These are phyloP conservation scores for Cryptotis parvus DNA, from an alignment of 2,113 vertebrate species.

Conservation along the genomic window DNA sequence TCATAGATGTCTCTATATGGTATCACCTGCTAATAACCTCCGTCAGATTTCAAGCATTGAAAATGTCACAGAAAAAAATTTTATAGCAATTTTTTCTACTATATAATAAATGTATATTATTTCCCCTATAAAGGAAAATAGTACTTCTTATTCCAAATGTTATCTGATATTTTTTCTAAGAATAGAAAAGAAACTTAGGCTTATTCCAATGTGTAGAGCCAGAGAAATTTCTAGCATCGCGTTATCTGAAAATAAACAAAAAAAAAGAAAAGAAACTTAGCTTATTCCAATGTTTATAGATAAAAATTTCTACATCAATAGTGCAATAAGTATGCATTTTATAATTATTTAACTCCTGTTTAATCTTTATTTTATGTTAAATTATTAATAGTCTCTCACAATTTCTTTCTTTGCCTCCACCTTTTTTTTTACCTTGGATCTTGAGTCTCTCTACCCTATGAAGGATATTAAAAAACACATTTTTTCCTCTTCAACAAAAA, in stretches of 20 bases:
- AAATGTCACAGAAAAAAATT: neutral
- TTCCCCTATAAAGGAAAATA: neutral
- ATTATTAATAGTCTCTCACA: neutral
- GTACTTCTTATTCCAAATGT: neutral
- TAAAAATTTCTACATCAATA: neutral
- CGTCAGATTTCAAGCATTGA: neutral
- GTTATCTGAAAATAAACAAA: too few relatives aligned
- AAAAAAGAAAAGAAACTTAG: too few relatives aligned
- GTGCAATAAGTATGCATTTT: neutral
- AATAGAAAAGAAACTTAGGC: neutral
- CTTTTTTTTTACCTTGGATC: too few relatives aligned
- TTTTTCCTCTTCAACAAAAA: neutral
- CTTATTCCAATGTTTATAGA: neutral
- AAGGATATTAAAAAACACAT: neutral
- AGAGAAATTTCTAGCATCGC: neutral
- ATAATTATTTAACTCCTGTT: neutral
- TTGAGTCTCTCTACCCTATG: neutral
- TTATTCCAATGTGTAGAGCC: neutral
- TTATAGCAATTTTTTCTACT: neutral
- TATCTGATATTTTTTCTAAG: neutral
- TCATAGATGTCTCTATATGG: neutral
- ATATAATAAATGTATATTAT: neutral
- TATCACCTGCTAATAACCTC: neutral
- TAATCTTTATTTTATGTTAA: neutral
- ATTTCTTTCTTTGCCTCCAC: neutral